Evolutionary conservation across 1,140 invertebrate genomes (phyloP), one percentile per base, ranked within the genome.

Genomic region (Polypedilum pembai): DNA sequence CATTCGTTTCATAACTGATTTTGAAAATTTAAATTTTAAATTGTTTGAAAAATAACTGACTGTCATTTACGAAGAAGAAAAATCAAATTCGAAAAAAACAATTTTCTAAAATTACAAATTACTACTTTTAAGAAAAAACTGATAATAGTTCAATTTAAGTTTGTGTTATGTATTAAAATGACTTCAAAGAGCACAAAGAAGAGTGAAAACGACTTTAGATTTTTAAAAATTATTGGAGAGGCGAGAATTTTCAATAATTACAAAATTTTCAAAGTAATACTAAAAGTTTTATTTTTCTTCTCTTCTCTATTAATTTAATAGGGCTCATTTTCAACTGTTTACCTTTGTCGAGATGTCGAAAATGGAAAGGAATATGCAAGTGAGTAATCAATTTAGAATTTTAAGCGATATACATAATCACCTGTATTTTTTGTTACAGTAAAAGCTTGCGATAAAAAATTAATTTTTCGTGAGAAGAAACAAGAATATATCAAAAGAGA

Each of bases 271-370:
- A 56, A 0, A 1, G 10, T n/a, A 56, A 12, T 56, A 12, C 12
- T n/a, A 12, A 56, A 56, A 56, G 12, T 12, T 56, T 56, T 1
- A 56, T n/a, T 56, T 56, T 56, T 56, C 41, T 56, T 15, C 4
- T 56, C n/a, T n/a, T 56, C 15, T 56, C n/a, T 15, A 56, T 12
- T 56, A 56, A 56, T 56, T 12, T 15, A 56, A 56, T 56, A 56
- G 45, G 96, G 96, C 75, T 97, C 95, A 81, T 98, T 95, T 83
- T 97, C 95, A 76, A 95, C 92, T 69, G 96, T 98, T 74, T 97
- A 94, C 84, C 85, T 96, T 75, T 94, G 93, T 45, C 95, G 94
- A 83, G 95, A 98, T 83, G 91, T 97, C 73, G 91, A 93, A 79
- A 92, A 89, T 21, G 88, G 87, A 76, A 92, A 91, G 79, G 94